Evolutionary conservation across 2,113 vertebrate species (phyloP).

Genomic region (Potamarius usumacintae): DNA sequence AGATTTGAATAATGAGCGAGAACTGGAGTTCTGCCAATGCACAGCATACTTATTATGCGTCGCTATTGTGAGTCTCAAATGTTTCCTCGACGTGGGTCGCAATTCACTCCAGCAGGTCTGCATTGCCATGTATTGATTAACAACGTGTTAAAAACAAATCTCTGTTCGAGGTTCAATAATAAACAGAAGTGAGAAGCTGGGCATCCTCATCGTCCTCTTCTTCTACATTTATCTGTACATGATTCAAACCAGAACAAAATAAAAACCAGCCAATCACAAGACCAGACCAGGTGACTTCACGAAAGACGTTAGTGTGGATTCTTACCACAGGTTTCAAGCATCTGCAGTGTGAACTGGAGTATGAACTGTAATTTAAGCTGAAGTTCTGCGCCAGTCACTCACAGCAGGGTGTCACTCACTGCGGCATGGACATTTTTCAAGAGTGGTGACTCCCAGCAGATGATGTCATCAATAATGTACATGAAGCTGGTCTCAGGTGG

Average conservation of each 20-base stretch:
- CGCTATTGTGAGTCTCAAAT: conserved; percentile 31
- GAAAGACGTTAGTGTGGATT: conserved; percentile 1
- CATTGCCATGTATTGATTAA: conserved; percentile 35
- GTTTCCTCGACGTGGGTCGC: conserved; percentile 1
- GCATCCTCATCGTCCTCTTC: background rate
- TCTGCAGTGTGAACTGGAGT: background rate
- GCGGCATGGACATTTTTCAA: background rate
- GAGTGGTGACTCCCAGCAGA: conserved; percentile 9
- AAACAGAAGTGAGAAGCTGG: background rate
- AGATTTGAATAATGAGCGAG: conserved; percentile 37
- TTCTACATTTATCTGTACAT: background rate
- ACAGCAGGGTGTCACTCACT: conserved; percentile 1
- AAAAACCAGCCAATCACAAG: background rate
- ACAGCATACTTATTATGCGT: conserved; percentile 46
- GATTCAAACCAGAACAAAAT: conserved; percentile 18
- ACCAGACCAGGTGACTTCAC: conserved; percentile 1
- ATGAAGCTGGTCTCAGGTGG: background rate
- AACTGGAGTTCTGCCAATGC: conserved; percentile 31
- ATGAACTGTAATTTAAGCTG: conserved; percentile 11
- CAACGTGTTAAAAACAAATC: conserved; percentile 17
- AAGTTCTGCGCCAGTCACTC: conserved; percentile 15
- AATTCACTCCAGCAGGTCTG: conserved; percentile 11
- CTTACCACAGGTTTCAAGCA: background rate
- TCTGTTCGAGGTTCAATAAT: background rate
- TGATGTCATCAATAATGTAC: conserved; percentile 33